phyloP scores from a whole-genome alignment of 2,888 invertebrate species.

The Schrankia costaestrigalis region DNA sequence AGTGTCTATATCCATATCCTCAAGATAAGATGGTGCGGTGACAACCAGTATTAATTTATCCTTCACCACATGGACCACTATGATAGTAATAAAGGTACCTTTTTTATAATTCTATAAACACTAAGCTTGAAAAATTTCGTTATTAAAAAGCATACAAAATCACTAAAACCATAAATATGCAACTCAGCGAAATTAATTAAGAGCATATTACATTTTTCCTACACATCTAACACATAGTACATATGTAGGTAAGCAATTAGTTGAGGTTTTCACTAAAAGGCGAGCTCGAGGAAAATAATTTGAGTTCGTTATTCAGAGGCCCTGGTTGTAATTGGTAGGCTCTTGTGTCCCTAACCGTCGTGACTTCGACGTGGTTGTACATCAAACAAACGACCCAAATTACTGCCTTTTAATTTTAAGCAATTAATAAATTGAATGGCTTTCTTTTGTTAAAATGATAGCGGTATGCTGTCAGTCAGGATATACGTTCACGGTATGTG shows the following conservation, averaged over 20 bases:
- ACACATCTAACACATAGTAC: constrained; percentile 14
- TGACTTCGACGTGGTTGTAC: constrained; percentile 35
- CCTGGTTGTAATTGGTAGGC: constrained; percentile 51
- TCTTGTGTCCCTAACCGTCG: constrained; percentile 32
- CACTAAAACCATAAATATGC: too few species aligned
- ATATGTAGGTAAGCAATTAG: constrained; percentile 50
- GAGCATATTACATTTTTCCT: constrained; percentile 21
- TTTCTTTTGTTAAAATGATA: too few species aligned
- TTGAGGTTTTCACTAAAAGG: constrained; percentile 47
- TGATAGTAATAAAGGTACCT: too few species aligned
- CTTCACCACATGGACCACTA: too few species aligned
- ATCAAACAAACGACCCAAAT: constrained; percentile 51
- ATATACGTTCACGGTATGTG: too few species aligned
- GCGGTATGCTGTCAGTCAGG: too few species aligned
- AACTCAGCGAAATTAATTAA: constrained; percentile 28
- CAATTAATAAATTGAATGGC: constrained; percentile 48
- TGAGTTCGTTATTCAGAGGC: constrained; percentile 53
- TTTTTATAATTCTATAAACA: too few species aligned
- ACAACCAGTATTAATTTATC: too few species aligned
- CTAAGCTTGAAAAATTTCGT: too few species aligned
- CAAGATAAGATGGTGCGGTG: too few species aligned
- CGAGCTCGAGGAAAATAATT: constrained; percentile 53
- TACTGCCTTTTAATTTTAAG: constrained; percentile 52
- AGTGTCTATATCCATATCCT: too few species aligned
- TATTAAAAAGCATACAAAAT: too few species aligned